Evolutionary conservation across 2,888 invertebrate species (phyloP), one percentile per base, ranked within the genome.

Genomic region (Xestia xanthographa): DNA sequence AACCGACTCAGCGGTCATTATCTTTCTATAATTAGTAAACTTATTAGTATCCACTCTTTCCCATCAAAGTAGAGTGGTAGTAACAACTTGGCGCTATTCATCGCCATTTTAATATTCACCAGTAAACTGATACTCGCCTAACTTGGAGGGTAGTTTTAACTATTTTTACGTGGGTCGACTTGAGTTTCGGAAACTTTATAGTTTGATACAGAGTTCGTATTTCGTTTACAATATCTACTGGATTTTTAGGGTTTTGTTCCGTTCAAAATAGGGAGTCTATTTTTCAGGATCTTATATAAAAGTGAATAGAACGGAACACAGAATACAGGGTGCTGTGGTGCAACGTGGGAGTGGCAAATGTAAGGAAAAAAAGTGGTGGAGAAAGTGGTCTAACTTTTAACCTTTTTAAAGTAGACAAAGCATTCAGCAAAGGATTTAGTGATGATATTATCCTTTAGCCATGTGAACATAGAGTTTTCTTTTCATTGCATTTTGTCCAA

Each of bases 81-180:
- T 63, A 67, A 77, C 70, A 77, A 87, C 69, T 83, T 79, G 63
- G 63, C 74, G 66, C 62, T 85, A 82, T 84, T 85, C 83, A 84
- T 77, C 72, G 79, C 65, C 74, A 77, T 85, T 89, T 89, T 89
- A 88, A 90, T 89, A 90, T 90, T 90, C 90, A 88, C 75, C 81
- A 72, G 68, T 74, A 80, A 87, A 89, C 85, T 87, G 87, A 87
- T 86, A 86, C 85, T 75, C 29, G 65, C 53, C 66, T 43, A 80
- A 86, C 86, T 89, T 83, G 68, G 68, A 74, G 85, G 82, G 82
- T 85, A 87, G 75, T 84, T 82, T 80, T 85, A 90, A 90, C 89
- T 82, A 88, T 90, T 90, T 82, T 88, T 90, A 89, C 88, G 86
- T 87, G 88, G 74, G 81, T 66, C 58, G 78, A 83, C 80, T 84